Base-by-base conservation (phyloP, 2,888 invertebrate genomes). In the Drosophila neutralis region DNA sequence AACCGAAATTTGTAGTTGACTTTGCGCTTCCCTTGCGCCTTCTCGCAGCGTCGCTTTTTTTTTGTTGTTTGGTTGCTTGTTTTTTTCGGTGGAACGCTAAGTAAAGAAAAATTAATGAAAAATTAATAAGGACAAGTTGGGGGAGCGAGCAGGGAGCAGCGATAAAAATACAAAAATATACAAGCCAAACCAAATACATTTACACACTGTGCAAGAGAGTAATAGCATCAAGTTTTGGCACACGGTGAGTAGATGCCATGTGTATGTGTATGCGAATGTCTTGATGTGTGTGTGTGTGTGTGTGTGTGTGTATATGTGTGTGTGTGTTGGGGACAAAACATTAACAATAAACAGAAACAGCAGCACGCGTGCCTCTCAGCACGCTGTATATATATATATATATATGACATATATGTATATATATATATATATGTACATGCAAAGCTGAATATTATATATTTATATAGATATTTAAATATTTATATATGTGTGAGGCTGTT, bases 311-410 rank as follows among this genome's bases (percentile, higher is more conserved):
- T 63, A 15, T 49, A 59, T 58, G 27, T 49, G 15, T 36, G 29
- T 58, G 60, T 69, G 53, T 61, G 40, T 61, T 54, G 57, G 48
- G 40, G 36, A 66, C 69, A 78, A 61, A 78, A 75, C 65, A 82
- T 81, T 81, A 86, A 87, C 79, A 83, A 83, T 80, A 89, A 87
- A 83, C 82, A 89, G 73, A 87, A 78, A 74, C 68, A 61, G 66
- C 67, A 61, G 78, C 71, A 74, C 56, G 54, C 21, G 64, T 35
- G 62, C 24, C 71, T 56, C 76, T 67, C 72, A 63, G 71, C 67
- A 64, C 48, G 51, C 56, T 52, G 18, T 64, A 40, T 29, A 62
- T 18, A 31, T n/a, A n/a, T 33, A 52, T 11, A 42, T 40, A 42
- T 21, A 42, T 13, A 21, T 21, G 21, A 18, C 10, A 35, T 18